A percentile compares a stretch with the other conserved stretches of the same genome.
Conservation (phyloP, 2,888 invertebrate species). For the Leptopilina syphax region DNA sequence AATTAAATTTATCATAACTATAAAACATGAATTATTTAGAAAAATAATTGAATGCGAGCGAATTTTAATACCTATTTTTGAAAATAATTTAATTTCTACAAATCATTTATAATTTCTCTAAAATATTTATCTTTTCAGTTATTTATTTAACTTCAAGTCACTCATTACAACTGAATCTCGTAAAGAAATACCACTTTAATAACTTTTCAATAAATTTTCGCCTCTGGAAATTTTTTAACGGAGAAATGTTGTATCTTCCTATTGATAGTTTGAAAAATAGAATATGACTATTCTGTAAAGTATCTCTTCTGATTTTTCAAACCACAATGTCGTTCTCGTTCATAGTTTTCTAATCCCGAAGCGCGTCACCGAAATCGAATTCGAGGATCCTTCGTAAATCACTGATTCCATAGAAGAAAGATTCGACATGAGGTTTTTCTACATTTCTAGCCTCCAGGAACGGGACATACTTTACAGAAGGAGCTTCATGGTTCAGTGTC, state of each 20-base stretch:
- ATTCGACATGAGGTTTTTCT: conserved; percentile 38
- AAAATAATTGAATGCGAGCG: too few relatives aligned
- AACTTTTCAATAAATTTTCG: too few relatives aligned
- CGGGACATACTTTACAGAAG: conserved; percentile 47
- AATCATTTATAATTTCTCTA: too few relatives aligned
- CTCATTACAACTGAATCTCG: too few relatives aligned
- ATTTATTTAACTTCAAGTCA: too few relatives aligned
- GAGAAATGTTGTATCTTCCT: conserved; percentile 11
- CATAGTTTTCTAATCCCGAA: conserved; percentile 40
- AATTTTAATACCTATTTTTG: too few relatives aligned
- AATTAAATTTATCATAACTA: too few relatives aligned
- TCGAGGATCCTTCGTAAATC: conserved; percentile 51
- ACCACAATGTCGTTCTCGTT: conserved; percentile 40
- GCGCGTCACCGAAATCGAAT: conserved; percentile 41
- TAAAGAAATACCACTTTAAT: too few relatives aligned
- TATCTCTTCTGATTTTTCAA: conserved; percentile 43
- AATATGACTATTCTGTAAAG: conserved; percentile 20
- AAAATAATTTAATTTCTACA: too few relatives aligned
- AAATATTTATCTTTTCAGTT: too few relatives aligned
- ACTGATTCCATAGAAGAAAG: conserved; percentile 43
- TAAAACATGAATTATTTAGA: too few relatives aligned
- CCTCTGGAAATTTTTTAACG: too few relatives aligned
- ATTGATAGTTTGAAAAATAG: conserved; percentile 34
- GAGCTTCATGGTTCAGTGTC: conserved; percentile 46
- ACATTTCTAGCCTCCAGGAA: conserved; percentile 48